Evolutionary conservation across 2,113 vertebrate species (phyloP).

Genomic region (Jacana jacana): DNA sequence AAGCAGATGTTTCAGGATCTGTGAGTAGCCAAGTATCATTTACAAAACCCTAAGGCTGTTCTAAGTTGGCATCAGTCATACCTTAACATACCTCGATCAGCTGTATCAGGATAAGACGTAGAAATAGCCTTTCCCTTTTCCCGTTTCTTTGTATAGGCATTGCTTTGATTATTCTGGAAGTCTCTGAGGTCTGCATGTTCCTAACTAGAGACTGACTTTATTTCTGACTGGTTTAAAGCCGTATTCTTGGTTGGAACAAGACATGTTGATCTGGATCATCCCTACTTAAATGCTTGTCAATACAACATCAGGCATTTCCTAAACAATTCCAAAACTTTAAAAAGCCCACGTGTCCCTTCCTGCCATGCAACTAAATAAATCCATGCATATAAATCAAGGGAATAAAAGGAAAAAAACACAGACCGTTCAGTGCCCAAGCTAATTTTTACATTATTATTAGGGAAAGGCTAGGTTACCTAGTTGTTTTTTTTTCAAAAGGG

Average conservation of each 20-base stretch:
- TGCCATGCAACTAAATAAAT: background rate
- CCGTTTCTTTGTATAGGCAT: background rate
- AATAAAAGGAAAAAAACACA: background rate
- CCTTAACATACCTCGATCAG: background rate
- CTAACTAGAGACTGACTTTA: background rate
- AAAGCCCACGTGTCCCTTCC: background rate
- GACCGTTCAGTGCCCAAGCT: background rate
- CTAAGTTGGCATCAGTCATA: background rate
- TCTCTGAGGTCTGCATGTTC: background rate
- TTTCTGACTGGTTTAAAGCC: background rate
- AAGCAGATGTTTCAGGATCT: background rate
- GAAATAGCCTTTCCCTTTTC: background rate
- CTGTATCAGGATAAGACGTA: background rate
- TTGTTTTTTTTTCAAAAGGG: background rate
- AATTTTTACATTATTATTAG: background rate
- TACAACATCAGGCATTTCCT: background rate
- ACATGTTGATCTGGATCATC: background rate
- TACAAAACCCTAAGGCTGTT: background rate
- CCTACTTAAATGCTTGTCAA: background rate
- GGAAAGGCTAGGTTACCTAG: background rate
- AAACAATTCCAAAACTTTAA: background rate
- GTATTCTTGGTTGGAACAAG: background rate
- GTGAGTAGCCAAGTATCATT: background rate
- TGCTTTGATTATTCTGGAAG: background rate
- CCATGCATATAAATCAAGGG: background rate